These are phyloP conservation scores for Harpalus rufipes DNA, from an alignment of 2,888 invertebrate genomes.

Conservation along the genomic window DNA sequence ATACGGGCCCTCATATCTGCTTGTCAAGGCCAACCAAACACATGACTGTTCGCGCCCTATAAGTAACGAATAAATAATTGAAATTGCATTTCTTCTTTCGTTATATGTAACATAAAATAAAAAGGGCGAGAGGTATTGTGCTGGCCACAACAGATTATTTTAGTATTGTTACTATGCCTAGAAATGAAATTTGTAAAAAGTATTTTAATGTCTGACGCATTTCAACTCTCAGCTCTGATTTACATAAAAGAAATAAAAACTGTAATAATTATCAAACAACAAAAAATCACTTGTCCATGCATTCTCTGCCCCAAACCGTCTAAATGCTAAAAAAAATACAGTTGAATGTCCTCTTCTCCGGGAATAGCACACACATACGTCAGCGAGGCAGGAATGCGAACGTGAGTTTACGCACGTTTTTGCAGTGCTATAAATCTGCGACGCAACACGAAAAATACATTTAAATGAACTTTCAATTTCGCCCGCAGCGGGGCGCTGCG, in stretches of 20 bases:
- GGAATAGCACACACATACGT: slow-evolving; percentile 22
- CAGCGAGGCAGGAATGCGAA: slow-evolving; percentile 13
- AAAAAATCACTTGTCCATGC: not conserved
- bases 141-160: too few species aligned
- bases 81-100: too few species aligned
- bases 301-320: not conserved
- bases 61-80: too few species aligned
- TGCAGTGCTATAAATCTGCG: slow-evolving; percentile 58
- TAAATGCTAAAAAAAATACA: not conserved
- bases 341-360: not conserved
- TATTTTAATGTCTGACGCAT: not conserved
- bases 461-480: slow-evolving; percentile 65
- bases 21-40: too few species aligned
- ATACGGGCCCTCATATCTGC: too few species aligned
- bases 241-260: slow-evolving; percentile 3
- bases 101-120: too few species aligned
- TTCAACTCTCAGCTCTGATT: not conserved
- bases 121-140: too few species aligned
- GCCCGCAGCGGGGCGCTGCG: slow-evolving; percentile 27
- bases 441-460: slow-evolving; percentile 64
- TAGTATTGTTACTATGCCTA: too few species aligned
- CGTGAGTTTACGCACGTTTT: slow-evolving; percentile 55
- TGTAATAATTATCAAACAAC: not conserved
- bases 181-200: not conserved
- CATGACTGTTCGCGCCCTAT: too few species aligned